phyloP scores from a whole-genome alignment of 2,113 vertebrate genomes.

The Bufo bufo region DNA sequence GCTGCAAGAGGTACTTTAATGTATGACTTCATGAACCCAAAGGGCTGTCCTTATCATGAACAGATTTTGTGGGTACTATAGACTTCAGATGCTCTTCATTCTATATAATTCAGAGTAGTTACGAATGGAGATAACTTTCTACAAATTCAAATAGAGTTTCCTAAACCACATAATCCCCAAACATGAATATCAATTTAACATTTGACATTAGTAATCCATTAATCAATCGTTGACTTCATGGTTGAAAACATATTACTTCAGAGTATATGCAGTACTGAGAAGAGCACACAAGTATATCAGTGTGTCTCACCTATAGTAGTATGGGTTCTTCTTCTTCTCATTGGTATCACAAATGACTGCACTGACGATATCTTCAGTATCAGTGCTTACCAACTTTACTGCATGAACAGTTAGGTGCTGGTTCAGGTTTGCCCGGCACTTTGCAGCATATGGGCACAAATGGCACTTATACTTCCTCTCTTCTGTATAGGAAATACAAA shows the following conservation, averaged over 20 bases:
- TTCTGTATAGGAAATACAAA: conserved; percentile 72
- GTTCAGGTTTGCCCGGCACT: conserved; percentile 98
- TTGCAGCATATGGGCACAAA: conserved; percentile 98
- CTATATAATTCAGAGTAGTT: no score
- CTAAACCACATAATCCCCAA: no score
- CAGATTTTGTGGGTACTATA: no score
- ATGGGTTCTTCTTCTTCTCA: conserved; percentile 91
- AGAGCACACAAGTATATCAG: not conserved
- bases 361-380: conserved; percentile 92
- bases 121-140: no score
- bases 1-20: no score
- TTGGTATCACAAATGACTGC: conserved; percentile 85
- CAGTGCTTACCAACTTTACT: conserved; percentile 96
- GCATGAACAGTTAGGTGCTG: conserved; percentile 98
- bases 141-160: no score
- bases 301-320: conserved; percentile 90
- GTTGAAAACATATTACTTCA: not conserved
- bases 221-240: no score
- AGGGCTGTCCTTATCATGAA: no score
- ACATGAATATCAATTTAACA: no score
- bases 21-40: no score
- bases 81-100: no score
- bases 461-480: conserved; percentile 99
- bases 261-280: not conserved
- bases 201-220: no score